Base-by-base conservation (phyloP, 2,797 vertebrate species). In the Melanotaenia boesemani region DNA sequence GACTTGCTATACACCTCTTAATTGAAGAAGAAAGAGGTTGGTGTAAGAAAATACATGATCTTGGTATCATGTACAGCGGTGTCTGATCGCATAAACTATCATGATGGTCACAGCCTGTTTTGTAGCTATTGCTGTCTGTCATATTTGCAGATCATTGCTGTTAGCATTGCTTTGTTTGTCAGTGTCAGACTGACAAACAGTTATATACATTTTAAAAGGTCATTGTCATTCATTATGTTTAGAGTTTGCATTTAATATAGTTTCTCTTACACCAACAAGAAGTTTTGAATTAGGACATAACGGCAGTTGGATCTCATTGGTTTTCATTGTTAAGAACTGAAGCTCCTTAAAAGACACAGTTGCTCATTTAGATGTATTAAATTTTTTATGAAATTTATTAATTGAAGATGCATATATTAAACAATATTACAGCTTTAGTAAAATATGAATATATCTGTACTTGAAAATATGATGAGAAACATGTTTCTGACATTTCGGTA, bases 1-100 rank as follows among this genome's bases (percentile, higher is more conserved):
- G 95, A 94, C 88, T 95, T 95, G 91, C 93, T 95, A 94, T 93
- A 91, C 93, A 70, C 92, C 92, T 95, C 94, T 95, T 96, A 94
- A 94, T 94, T 93, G 93, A 96, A 98, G 96, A 97, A 92, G 96
- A 95, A 95, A 94, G 96, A 98, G 96, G 97, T 98, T 97, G 95
- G 97, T 94, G 88, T 80, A 57, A 86, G 74, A 86, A 81, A 83
- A 60, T 82, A 77, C 64, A 28, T 41, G 52, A 65, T 80, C 34
- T 44, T 61, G 11, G 41, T 82, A 48, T 86, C 54, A 54, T 63
- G 9, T 69, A 77, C 74, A 72, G 55, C 58, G 20, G 24, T 71
- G n/a, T 71, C 66, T 58, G 26, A 68, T 73, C 9, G 9, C 32
- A 48, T 41, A 30, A 70, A 48, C 70, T 34, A 56, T 65, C 44